A percentile compares a stretch with the other conserved stretches of the same genome.
phyloP scores from a whole-genome alignment of 2,113 vertebrate species.

The Alexandromys fortis region DNA sequence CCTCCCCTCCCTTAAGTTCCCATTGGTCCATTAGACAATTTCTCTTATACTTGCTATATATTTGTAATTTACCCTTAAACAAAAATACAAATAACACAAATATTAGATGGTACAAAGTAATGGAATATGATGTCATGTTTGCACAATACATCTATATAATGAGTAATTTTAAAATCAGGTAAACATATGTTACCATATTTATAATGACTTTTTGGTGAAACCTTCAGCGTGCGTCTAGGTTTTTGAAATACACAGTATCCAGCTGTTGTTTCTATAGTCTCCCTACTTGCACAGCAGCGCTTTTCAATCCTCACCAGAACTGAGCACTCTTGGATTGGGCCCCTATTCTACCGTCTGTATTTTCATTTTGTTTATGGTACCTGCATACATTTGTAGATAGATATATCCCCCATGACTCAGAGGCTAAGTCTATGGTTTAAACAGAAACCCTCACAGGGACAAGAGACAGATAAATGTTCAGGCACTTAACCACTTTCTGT shows the following conservation, averaged over 20 bases:
- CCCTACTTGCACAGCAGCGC: background rate
- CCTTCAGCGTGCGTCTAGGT: background rate
- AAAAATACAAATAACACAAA: background rate
- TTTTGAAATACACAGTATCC: background rate
- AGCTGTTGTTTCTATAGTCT: background rate
- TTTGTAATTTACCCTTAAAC: background rate
- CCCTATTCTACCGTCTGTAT: background rate
- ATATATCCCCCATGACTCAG: background rate
- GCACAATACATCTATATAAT: background rate
- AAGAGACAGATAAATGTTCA: background rate
- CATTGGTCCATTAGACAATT: background rate
- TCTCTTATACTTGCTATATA: background rate
- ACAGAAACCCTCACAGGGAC: background rate
- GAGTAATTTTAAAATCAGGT: background rate
- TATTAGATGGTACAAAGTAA: background rate
- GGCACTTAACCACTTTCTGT: background rate
- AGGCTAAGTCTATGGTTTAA: background rate
- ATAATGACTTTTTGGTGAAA: background rate
- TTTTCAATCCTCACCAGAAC: background rate
- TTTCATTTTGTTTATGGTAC: background rate
- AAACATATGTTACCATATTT: background rate
- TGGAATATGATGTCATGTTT: background rate
- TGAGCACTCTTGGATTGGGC: background rate
- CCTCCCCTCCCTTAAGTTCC: background rate
- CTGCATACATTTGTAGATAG: background rate